These are phyloP conservation scores for Enteromius mattozi DNA, from an alignment of 2,797 vertebrate genomes.

Conservation along the genomic window DNA sequence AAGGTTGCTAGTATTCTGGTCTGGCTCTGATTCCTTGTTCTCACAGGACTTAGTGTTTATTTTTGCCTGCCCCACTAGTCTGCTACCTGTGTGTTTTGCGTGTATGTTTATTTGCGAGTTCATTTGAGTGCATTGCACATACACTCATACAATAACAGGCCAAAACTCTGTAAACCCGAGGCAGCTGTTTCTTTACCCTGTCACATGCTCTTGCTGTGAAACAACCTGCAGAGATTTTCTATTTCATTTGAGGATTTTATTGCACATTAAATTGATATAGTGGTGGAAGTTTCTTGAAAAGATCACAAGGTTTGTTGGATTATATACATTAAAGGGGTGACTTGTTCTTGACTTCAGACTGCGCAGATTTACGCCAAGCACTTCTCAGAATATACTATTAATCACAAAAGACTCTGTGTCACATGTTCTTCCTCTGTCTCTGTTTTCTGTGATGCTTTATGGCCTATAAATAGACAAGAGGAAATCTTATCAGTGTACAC, in stretches of 20 bases:
- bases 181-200: not conserved
- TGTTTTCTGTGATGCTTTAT: not conserved
- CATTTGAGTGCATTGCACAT: constrained; percentile 2
- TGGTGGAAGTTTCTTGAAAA: not conserved
- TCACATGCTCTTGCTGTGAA: constrained; percentile 3
- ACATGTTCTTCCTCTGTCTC: not conserved
- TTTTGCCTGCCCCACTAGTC: constrained; percentile 35
- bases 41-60: constrained; percentile 44
- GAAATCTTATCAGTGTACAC: not conserved
- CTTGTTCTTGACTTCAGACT: not conserved
- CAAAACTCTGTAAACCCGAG: not conserved
- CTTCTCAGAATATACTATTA: constrained; percentile 6
- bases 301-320: not conserved
- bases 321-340: not conserved
- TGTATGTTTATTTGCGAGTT: constrained; percentile 19
- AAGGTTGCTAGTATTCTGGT: constrained; percentile 31
- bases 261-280: not conserved
- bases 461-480: not conserved
- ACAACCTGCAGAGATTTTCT: constrained; percentile 12
- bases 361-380: not conserved
- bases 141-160: not conserved
- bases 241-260: constrained; percentile 1
- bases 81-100: constrained; percentile 16
- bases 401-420: not conserved
- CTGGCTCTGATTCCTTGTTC: constrained; percentile 25